These are phyloP conservation scores for Pungitius pungitius DNA, from an alignment of 2,113 vertebrate genomes.

Conservation along the genomic window DNA sequence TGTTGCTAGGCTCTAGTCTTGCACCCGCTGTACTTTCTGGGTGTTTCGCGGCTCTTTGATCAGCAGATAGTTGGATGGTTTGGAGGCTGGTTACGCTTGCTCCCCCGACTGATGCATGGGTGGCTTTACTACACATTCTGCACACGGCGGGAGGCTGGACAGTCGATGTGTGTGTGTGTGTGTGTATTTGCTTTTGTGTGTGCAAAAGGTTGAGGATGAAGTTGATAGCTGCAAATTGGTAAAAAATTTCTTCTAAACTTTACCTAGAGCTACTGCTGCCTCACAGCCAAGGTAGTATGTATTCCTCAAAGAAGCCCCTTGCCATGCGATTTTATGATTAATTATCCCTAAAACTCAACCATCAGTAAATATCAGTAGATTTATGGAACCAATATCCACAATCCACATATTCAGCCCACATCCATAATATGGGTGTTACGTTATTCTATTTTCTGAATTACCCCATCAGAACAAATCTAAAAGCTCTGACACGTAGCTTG, in stretches of 20 bases:
- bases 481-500: conserved; percentile 51
- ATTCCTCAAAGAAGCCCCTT: conserved; percentile 55
- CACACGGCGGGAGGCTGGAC: conserved; percentile 52
- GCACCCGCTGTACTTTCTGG: conserved; percentile 60
- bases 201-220: conserved; percentile 3
- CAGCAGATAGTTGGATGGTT: conserved; percentile 63
- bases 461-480: conserved; percentile 47
- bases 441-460: conserved; percentile 56
- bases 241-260: conserved; percentile 55
- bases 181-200: background rate
- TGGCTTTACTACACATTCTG: conserved; percentile 38
- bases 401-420: conserved; percentile 28
- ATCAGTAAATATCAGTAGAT: background rate
- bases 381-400: conserved; percentile 13
- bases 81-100: conserved; percentile 44
- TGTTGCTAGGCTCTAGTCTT: conserved; percentile 46
- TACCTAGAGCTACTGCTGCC: conserved; percentile 55
- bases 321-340: background rate
- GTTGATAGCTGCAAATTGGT: background rate
- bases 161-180: conserved; percentile 13
- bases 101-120: conserved; percentile 44
- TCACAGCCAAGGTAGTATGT: conserved; percentile 62
- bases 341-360: background rate
- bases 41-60: conserved; percentile 77
- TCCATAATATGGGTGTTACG: conserved; percentile 43